Evolutionary conservation across 2,888 invertebrate genomes (phyloP).

Genomic region (Ischnura elegans): DNA sequence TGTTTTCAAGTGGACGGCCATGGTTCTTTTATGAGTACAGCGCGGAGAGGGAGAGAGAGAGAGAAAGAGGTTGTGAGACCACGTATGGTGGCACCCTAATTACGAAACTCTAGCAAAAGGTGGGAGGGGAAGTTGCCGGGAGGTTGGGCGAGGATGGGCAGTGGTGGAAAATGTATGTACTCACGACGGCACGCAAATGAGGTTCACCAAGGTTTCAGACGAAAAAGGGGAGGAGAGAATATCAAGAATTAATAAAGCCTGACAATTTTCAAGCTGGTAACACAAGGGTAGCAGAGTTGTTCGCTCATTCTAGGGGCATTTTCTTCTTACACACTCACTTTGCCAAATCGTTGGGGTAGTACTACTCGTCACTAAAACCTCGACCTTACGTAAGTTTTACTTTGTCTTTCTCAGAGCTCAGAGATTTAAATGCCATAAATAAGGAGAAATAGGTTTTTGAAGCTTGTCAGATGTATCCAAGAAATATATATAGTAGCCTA

Average conservation of each 20-base stretch:
- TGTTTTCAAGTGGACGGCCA: slow-evolving; percentile 49
- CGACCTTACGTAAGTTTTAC: background rate
- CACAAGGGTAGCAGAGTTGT: background rate
- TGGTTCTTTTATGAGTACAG: slow-evolving; percentile 49
- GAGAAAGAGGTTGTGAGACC: too few relatives aligned
- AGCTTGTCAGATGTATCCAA: too few relatives aligned
- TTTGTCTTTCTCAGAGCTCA: too few relatives aligned
- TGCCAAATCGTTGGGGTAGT: background rate
- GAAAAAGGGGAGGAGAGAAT: background rate
- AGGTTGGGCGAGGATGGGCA: background rate
- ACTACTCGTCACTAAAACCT: background rate
- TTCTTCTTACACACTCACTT: background rate
- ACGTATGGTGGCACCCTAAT: slow-evolving; percentile 24
- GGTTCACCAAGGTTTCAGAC: background rate
- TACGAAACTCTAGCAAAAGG: background rate
- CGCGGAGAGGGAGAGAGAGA: background rate
- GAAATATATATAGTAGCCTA: too few relatives aligned
- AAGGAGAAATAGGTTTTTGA: too few relatives aligned
- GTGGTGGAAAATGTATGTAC: background rate
- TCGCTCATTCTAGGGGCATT: background rate
- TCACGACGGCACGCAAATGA: background rate
- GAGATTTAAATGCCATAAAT: too few relatives aligned
- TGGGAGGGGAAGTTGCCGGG: background rate
- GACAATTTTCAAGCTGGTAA: background rate
- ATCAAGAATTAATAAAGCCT: background rate